Evolutionary conservation across 35 echinoderm and acorn worm species (phyloP), one percentile per base, ranked within the genome.

Genomic region (Patiria miniata): DNA sequence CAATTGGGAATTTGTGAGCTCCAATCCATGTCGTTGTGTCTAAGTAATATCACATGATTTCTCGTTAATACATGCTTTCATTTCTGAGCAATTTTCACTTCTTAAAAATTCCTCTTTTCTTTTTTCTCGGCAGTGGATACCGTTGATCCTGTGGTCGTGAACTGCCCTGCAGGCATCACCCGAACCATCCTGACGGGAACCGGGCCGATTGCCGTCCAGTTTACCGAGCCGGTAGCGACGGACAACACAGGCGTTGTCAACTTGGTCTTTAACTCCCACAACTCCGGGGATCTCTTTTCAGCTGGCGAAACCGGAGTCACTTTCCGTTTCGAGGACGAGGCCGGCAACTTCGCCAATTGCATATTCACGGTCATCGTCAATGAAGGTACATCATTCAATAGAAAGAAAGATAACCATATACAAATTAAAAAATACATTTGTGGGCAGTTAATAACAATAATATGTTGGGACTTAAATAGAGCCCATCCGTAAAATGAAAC

Each of bases 161-260:
- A 79, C 53, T 95, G 93, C 76, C 89, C 89, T 5, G 28, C 39
- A 5, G 80, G 87, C 85, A 91, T 95, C 50, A 76, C 23, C 5
- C 40, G 21, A 30, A 85, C 68, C 19, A 56, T 95, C 52, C 32
- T 78, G 50, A 40, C 83, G 8, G 83, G 83, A 7, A 56, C 30
- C 36, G 57, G 28, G 8, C 51, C 34, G 9, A 29, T 37, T 32
- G 26, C 80, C 36, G 81, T 90, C 12, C 10, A 39, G 2, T 94
- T 83, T 77, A 52, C 47, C n/a, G 83, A 17, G 44, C 93, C 93
- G 42, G 87, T 83, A 12, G 93, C 85, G 1, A 77, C 65, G 21
- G 93, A 94, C 39, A 69, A 39, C 33, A 80, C 82, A 8, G 80
- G 90, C 26, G 52, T 59, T 1, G 87, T 81, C 38, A 83, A 78